These are phyloP conservation scores for Ennomos erosarius DNA, from an alignment of 2,888 invertebrate genomes.

Conservation along the genomic window DNA sequence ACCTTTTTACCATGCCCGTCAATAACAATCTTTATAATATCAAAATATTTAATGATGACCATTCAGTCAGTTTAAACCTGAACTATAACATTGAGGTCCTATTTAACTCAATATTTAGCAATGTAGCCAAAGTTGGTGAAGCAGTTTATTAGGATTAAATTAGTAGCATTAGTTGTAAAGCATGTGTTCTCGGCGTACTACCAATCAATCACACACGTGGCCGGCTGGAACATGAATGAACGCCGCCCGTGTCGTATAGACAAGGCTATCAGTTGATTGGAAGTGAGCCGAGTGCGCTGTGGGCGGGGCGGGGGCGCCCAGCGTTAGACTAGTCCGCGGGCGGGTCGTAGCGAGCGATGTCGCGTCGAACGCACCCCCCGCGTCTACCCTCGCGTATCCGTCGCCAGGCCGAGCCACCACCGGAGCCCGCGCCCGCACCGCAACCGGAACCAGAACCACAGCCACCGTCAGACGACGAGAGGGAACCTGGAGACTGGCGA, in stretches of 20 bases:
- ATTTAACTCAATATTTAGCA: no score
- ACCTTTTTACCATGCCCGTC: no score
- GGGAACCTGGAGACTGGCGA: conserved; percentile 83
- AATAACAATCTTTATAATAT: no score
- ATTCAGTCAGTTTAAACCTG: no score
- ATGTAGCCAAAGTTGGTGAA: not conserved
- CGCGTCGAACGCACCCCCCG: conserved; percentile 77
- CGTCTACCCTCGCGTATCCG: conserved; percentile 70
- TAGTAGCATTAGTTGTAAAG: conserved; percentile 9
- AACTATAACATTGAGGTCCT: not conserved
- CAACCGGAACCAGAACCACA: conserved; percentile 71
- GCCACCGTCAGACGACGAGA: conserved; percentile 80
- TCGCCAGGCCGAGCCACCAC: conserved; percentile 76
- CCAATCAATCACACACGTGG: conserved; percentile 64
- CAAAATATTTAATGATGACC: no score
- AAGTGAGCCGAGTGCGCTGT: conserved; percentile 52
- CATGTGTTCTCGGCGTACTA: conserved; percentile 27
- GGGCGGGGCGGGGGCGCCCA: conserved; percentile 54
- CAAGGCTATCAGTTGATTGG: conserved; percentile 69
- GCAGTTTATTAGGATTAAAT: not conserved
- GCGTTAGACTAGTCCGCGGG: conserved; percentile 70
- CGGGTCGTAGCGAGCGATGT: conserved; percentile 70
- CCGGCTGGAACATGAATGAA: conserved; percentile 63
- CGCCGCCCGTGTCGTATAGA: conserved; percentile 45
- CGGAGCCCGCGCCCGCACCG: conserved; percentile 71